Base-by-base conservation (phyloP, 1,140 invertebrate genomes). In the Neodiprion virginianus region DNA sequence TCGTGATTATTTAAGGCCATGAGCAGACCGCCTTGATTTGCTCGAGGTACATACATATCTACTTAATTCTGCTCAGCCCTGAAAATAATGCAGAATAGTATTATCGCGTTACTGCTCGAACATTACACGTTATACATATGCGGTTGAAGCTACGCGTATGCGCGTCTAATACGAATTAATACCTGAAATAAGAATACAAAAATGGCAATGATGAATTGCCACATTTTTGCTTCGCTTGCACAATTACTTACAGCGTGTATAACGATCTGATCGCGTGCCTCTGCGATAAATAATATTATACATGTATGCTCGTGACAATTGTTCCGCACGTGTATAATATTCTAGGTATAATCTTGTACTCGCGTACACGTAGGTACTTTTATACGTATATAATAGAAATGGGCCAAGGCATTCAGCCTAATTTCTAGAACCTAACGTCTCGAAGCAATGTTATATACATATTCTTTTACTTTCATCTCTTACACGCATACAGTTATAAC, bases 121-220 rank as follows among this genome's bases (percentile, higher is more conserved):
- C 28, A 40, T 40, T 40, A 40, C 28, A 40, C 28, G 28, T 40
- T 40, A 40, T 40, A 40, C 17, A 21, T 21, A 40, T 40, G 28
- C 28, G 28, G 28, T 40, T 40, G 28, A 40, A 40, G 28, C 28
- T 40, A 40, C 28, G 28, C 5, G 28, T 40, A 40, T 40, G 28
- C 11, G 5, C 53, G 28, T 61, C 11, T 61, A 61, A 61, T 61
- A 61, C 11, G 53, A 61, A 17, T 61, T 14, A 61, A 61, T 61
- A 61, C n/a, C 4, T 61, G 53, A 61, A 61, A 61, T 61, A 61
- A 61, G 53, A 61, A 61, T 61, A 17, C 53, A 7, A 61, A 61
- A 61, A 61, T 61, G 53, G 53, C 53, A 61, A 61, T 61, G 53
- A 61, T 61, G 53, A 61, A 61, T 61, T 61, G 53, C n/a, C n/a